Percentiles rank a stretch among this genome's conserved stretches.
phyloP scores from a whole-genome alignment of 2,888 invertebrate species.

The Hylaea fasciaria region DNA sequence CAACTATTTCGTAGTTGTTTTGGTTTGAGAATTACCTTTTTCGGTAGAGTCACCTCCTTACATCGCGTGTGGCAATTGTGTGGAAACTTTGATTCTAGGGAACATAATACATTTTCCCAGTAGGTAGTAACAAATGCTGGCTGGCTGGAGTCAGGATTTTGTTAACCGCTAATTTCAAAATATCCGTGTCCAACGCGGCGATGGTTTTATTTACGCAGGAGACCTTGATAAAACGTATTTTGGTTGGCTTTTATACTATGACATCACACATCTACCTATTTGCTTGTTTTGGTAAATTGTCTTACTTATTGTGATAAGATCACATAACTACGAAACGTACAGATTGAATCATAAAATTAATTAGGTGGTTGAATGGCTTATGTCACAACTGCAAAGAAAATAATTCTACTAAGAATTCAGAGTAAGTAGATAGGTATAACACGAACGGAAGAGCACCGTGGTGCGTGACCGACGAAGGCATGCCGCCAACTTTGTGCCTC shows the following conservation, averaged over 20 bases:
- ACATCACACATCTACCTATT: conserved; percentile 16
- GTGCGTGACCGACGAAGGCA: conserved; percentile 66
- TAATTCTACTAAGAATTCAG: conserved; percentile 59
- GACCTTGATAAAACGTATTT: conserved; percentile 25
- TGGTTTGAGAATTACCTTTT: too few relatives aligned
- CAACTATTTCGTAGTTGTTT: too few relatives aligned
- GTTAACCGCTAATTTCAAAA: neutral
- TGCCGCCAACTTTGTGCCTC: conserved; percentile 54
- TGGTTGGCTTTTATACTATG: conserved; percentile 23
- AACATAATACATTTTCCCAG: too few relatives aligned
- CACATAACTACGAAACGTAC: neutral
- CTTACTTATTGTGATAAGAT: conserved; percentile 11
- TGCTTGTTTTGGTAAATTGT: conserved; percentile 22
- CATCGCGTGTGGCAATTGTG: too few relatives aligned
- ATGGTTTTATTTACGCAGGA: conserved; percentile 2
- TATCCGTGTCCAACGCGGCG: neutral
- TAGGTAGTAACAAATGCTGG: too few relatives aligned
- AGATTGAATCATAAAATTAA: conserved; percentile 5
- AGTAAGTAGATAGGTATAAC: conserved; percentile 53
- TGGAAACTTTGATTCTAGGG: too few relatives aligned
- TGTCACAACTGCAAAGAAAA: conserved; percentile 25
- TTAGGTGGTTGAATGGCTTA: neutral
- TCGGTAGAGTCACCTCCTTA: too few relatives aligned
- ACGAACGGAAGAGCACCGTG: conserved; percentile 60
- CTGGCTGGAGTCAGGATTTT: too few relatives aligned